A percentile compares a stretch with the other conserved stretches of the same genome.
phyloP scores from a whole-genome alignment of 2,113 vertebrate genomes.

The Calidris pugnax region DNA sequence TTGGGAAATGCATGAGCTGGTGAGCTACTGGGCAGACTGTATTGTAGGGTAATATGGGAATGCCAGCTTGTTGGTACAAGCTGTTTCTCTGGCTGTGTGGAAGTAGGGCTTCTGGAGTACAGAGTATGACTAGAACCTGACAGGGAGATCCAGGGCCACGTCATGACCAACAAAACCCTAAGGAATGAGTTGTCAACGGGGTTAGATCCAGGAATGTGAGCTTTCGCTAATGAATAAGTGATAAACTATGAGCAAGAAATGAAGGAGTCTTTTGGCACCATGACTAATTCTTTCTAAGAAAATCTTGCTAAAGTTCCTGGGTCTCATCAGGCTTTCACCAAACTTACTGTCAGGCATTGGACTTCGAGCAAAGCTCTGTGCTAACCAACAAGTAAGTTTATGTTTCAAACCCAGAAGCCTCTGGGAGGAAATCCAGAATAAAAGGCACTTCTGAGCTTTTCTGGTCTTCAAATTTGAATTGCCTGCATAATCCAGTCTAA shows the following conservation, averaged over 20 bases:
- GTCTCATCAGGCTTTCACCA: background rate
- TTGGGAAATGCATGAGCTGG: background rate
- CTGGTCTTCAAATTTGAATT: background rate
- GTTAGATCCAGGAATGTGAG: background rate
- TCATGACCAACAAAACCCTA: background rate
- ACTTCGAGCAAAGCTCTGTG: background rate
- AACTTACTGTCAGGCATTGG: background rate
- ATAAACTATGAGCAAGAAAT: background rate
- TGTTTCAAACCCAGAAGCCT: background rate
- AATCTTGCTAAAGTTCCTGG: background rate
- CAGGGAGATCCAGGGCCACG: background rate
- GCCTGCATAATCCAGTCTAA: background rate
- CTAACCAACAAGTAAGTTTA: background rate
- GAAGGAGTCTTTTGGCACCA: background rate
- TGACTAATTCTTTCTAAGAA: background rate
- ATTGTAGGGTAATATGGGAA: background rate
- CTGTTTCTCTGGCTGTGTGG: background rate
- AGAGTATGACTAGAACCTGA: rapidly evolving
- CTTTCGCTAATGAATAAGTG: background rate
- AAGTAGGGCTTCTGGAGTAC: background rate
- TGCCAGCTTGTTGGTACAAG: background rate
- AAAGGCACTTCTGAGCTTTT: background rate
- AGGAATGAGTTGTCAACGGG: background rate
- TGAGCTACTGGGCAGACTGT: background rate
- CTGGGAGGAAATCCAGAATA: background rate